phyloP scores from a whole-genome alignment of 1,140 invertebrate genomes.

The Rhyacophila brunnea region DNA sequence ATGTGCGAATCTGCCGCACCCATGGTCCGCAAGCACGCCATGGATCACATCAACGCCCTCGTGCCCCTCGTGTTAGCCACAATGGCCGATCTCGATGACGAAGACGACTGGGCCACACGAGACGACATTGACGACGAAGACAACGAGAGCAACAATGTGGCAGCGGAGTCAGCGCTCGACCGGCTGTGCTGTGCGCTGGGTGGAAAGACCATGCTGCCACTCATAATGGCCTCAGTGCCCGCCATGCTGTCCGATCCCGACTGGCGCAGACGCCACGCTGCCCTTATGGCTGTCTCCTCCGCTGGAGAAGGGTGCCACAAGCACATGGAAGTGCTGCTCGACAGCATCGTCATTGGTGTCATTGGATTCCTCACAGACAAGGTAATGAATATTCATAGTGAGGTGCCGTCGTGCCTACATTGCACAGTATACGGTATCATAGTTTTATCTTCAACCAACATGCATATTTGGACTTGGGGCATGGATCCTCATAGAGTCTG shows the following conservation, averaged over 20 bases:
- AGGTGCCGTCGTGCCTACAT: no score
- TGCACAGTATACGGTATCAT: no score
- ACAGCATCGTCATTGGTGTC: conserved; percentile 87
- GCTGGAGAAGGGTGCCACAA: conserved; percentile 98
- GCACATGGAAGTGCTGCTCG: conserved; percentile 93
- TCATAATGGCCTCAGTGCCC: conserved; percentile 83
- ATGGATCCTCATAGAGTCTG: no score
- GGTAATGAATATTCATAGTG: conserved; percentile 40
- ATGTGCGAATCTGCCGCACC: conserved; percentile 92
- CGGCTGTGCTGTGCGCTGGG: conserved; percentile 93
- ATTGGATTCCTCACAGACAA: conserved; percentile 85
- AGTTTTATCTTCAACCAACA: no score
- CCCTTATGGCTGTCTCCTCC: conserved; percentile 96
- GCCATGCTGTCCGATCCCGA: conserved; percentile 81
- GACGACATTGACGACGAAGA: conserved; percentile 84
- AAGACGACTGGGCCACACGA: conserved; percentile 77
- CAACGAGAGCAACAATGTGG: conserved; percentile 88
- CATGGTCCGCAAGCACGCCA: conserved; percentile 89
- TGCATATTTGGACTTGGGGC: no score
- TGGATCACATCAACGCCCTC: conserved; percentile 74
- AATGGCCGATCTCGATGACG: conserved; percentile 97
- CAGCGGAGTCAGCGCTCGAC: conserved; percentile 95
- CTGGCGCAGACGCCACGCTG: conserved; percentile 89
- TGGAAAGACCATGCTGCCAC: conserved; percentile 91
- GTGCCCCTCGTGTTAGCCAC: conserved; percentile 86